Evolutionary conservation across 2,888 invertebrate genomes (phyloP), one percentile per base, ranked within the genome.

Genomic region (Brachylomia viminalis): DNA sequence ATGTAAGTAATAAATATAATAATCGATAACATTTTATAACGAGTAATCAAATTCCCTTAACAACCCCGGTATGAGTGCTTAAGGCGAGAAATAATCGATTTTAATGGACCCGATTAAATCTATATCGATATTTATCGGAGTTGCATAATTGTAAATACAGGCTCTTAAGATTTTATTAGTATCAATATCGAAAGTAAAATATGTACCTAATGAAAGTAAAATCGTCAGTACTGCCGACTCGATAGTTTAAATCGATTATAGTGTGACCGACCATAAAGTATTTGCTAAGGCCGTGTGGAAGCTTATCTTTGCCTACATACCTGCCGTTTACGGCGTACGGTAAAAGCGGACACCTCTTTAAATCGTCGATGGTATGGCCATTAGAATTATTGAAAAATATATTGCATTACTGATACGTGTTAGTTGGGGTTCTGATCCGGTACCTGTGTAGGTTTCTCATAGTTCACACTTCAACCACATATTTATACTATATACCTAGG

Each of bases 1-100:
- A 73, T 79, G 84, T 83, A 66, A 73, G 72, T 81, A 84, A 85
- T 90, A 88, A 87, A 80, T 77, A 69, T 77, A 86, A 82, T 79
- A 83, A 78, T 70, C 78, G 79, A 85, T 88, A 84, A 85, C 75
- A 79, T 91, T 89, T 89, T 89, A 88, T 85, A 80, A 85, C 87
- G 64, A 84, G 73, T 86, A 87, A 89, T 90, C 85, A 72, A 83
- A 83, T 83, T 83, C 87, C 91, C 87, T 89, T 88, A 87, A 87
- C 83, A 82, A 77, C 78, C 77, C 79, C 62, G 76, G 38, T 64
- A 68, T 7, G 54, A 88, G 82, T 77, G 87, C 87, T 88, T 69
- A 80, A 79, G 85, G 85, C 88, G 82, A 86, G 85, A 86, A 74
- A 77, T 86, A 81, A 88, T 85, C 80, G 86, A 82, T 83, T 85